A percentile compares a stretch with the other conserved stretches of the same genome.
phyloP scores from a whole-genome alignment of 1,140 invertebrate species.

The Drosophila seguyi region DNA sequence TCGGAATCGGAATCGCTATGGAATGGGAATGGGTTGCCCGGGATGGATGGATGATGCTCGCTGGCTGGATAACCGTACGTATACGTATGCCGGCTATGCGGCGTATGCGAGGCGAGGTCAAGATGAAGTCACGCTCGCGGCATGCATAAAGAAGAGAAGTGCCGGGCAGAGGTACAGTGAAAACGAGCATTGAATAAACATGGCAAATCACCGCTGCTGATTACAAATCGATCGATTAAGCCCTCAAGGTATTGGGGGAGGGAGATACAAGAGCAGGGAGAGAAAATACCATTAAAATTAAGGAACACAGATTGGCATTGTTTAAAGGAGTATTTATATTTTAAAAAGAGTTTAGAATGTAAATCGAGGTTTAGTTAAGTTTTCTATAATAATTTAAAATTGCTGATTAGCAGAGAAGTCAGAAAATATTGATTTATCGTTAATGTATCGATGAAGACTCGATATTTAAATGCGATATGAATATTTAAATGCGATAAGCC shows the following conservation, averaged over 20 bases:
- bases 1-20: slow-evolving; percentile 30
- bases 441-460: too few relatives aligned
- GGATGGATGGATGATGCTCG: slow-evolving; percentile 17
- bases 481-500: too few relatives aligned
- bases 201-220: slow-evolving; percentile 19
- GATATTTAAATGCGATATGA: too few relatives aligned
- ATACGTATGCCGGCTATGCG: slow-evolving; percentile 39
- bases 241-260: not conserved
- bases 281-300: slow-evolving; percentile 1
- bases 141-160: slow-evolving; percentile 48
- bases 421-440: too few relatives aligned
- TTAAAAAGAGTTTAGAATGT: not conserved
- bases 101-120: slow-evolving; percentile 66
- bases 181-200: slow-evolving; percentile 40
- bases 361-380: not conserved
- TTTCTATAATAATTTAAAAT: too few relatives aligned
- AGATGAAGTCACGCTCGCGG: slow-evolving; percentile 77
- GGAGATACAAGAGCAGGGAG: not conserved
- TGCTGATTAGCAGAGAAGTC: too few relatives aligned
- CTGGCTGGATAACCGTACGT: slow-evolving; percentile 26
- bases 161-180: slow-evolving; percentile 30
- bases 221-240: slow-evolving; percentile 29
- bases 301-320: not conserved
- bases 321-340: not conserved
- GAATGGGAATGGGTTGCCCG: slow-evolving; percentile 28